These are phyloP conservation scores for Adineta ricciae DNA, from an alignment of 2,888 invertebrate genomes.

Conservation along the genomic window DNA sequence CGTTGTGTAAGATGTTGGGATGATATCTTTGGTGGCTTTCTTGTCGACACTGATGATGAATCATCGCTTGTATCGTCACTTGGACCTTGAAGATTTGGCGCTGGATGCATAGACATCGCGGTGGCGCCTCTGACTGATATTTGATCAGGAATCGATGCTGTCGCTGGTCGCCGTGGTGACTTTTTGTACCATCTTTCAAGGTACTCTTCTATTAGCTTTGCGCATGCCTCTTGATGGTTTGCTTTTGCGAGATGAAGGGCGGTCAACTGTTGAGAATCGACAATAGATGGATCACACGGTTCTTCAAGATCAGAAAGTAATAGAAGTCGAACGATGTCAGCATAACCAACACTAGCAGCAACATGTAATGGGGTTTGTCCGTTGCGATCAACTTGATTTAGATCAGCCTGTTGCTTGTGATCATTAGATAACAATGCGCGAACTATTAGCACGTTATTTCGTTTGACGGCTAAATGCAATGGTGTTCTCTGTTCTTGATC, in stretches of 20 bases:
- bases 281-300: background rate
- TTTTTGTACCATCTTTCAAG: background rate
- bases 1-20: background rate
- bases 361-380: background rate
- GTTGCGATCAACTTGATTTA: background rate
- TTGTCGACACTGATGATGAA: background rate
- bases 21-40: background rate
- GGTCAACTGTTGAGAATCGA: background rate
- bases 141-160: background rate
- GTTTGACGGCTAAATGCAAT: constrained; percentile 13
- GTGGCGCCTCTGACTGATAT: background rate
- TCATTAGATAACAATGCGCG: background rate
- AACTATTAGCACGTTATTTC: background rate
- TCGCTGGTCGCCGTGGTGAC: too few species aligned
- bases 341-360: background rate
- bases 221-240: background rate
- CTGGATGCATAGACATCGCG: background rate
- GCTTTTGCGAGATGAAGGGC: background rate
- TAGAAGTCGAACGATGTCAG: background rate
- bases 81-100: background rate
- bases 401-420: background rate
- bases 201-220: background rate
- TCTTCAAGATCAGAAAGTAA: background rate
- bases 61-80: background rate
- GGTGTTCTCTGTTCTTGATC: background rate